A percentile compares a stretch with the other conserved stretches of the same genome.
These are phyloP conservation scores for Maconellicoccus hirsutus DNA, from an alignment of 1,140 invertebrate genomes.

Conservation along the genomic window DNA sequence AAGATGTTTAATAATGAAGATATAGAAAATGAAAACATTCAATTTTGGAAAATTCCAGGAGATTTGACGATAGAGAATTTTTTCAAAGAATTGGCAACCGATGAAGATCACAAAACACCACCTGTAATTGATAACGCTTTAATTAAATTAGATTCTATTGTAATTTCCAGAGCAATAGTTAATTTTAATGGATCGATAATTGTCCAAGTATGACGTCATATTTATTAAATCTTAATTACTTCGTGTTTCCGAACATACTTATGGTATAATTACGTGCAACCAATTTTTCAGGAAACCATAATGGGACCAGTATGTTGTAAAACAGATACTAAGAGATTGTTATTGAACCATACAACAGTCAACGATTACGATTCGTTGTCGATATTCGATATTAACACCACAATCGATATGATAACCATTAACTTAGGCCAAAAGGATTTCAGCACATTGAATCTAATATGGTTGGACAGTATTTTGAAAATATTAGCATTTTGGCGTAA, in stretches of 20 bases:
- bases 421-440: slow-evolving; percentile 62
- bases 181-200: slow-evolving; percentile 53
- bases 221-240: no score
- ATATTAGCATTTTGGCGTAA: not conserved
- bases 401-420: slow-evolving; percentile 48
- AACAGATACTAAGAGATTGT: not conserved
- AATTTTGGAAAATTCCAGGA: slow-evolving; percentile 36
- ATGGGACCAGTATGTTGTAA: slow-evolving; percentile 9
- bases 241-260: no score
- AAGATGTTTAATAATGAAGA: slow-evolving; percentile 28
- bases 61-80: slow-evolving; percentile 65
- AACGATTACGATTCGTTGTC: not conserved
- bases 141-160: slow-evolving; percentile 51
- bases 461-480: slow-evolving; percentile 45
- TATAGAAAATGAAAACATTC: slow-evolving; percentile 7
- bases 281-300: not conserved
- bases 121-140: slow-evolving; percentile 56
- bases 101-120: slow-evolving; percentile 31
- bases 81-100: slow-evolving; percentile 48
- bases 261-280: not conserved
- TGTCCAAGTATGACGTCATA: slow-evolving; percentile 43
- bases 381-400: not conserved
- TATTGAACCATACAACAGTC: not conserved
- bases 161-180: slow-evolving; percentile 58
- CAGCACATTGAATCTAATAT: slow-evolving; percentile 43